These are phyloP conservation scores for Potorous gilbertii DNA, from an alignment of 2,797 vertebrate genomes.

Conservation along the genomic window DNA sequence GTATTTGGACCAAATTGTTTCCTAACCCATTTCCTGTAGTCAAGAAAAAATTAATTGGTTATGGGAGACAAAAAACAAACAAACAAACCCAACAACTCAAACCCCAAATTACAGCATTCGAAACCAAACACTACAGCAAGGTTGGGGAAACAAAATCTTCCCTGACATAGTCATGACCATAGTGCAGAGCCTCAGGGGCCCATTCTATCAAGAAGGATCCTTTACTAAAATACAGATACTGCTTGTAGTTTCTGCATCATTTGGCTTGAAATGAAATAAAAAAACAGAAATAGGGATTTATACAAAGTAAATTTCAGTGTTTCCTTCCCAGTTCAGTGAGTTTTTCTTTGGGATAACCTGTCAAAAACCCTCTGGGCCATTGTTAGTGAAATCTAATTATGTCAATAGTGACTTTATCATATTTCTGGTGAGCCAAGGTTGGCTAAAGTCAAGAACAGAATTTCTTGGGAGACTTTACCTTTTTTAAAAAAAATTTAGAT, in stretches of 20 bases:
- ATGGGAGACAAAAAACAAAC: neutral
- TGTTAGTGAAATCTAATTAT: neutral
- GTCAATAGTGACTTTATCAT: constrained; percentile 3
- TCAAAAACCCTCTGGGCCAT: neutral
- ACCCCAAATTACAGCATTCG: neutral
- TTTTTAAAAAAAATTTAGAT: neutral
- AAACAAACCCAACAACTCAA: neutral
- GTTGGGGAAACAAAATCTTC: neutral
- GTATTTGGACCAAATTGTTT: neutral
- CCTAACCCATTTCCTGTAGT: neutral
- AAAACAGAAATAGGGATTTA: constrained; percentile 24
- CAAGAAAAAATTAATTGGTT: constrained; percentile 12
- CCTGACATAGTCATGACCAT: constrained; percentile 21
- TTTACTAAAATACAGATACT: neutral
- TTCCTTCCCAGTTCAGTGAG: neutral
- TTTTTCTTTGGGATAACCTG: constrained; percentile 43
- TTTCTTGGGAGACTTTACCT: neutral
- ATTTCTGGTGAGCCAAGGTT: neutral
- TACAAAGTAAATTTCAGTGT: constrained; percentile 6
- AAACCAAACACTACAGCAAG: neutral
- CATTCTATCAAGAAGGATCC: neutral
- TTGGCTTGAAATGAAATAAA: constrained; percentile 7
- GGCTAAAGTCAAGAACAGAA: neutral
- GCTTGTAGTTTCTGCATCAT: neutral
- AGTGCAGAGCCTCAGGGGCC: neutral